Conservation (phyloP, 2,113 vertebrate genomes). For the Neoarius graeffei region DNA sequence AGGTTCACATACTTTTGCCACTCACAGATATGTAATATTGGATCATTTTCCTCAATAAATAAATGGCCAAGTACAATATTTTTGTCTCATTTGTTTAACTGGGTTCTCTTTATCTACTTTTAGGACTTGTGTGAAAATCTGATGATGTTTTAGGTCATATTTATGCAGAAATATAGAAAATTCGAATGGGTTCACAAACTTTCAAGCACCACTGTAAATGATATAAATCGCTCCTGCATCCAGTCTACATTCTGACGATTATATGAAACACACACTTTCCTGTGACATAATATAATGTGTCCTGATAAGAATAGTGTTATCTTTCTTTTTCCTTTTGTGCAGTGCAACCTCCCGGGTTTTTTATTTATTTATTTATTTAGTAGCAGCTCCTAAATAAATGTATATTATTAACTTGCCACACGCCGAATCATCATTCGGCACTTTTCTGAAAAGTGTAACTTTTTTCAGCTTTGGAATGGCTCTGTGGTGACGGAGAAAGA, state of each 20-base stretch:
- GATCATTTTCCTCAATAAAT: too few relatives aligned
- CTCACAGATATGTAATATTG: too few relatives aligned
- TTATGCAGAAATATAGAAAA: too few relatives aligned
- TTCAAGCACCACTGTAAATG: too few relatives aligned
- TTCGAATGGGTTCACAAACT: too few relatives aligned
- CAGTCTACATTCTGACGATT: neutral
- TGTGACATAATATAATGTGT: neutral
- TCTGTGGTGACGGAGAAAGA: neutral
- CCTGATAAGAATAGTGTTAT: neutral
- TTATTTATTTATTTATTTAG: neutral
- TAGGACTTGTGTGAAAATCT: too few relatives aligned
- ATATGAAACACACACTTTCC: neutral
- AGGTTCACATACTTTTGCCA: too few relatives aligned
- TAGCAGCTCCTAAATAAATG: neutral
- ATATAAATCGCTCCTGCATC: neutral
- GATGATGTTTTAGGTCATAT: too few relatives aligned
- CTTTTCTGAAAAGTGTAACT: neutral
- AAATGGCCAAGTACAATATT: too few relatives aligned
- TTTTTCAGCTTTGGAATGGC: neutral
- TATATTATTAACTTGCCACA: constrained; percentile 4
- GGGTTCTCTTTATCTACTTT: too few relatives aligned
- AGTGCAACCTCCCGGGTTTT: neutral
- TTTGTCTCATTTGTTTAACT: too few relatives aligned
- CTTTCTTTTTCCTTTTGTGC: neutral
- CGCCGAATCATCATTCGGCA: neutral